Evolutionary conservation across 2,888 invertebrate genomes (phyloP).

Genomic region (Cheilosia scutellata): DNA sequence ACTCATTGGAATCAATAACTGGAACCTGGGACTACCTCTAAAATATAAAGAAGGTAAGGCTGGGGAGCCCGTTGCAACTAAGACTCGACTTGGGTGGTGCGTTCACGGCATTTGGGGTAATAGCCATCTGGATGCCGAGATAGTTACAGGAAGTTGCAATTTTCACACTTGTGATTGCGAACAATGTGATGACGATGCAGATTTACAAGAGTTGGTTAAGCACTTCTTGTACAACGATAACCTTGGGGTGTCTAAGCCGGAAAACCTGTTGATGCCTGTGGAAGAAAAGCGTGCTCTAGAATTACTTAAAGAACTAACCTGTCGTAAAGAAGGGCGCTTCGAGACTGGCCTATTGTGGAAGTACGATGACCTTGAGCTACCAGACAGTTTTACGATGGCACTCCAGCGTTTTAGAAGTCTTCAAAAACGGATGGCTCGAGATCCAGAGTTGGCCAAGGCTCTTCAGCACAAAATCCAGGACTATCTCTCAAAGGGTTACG

Average conservation of each 20-base stretch:
- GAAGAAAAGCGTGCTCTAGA: background rate
- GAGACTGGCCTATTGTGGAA: constrained; percentile 19
- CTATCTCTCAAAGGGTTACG: constrained; percentile 18
- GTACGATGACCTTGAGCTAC: background rate
- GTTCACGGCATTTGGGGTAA: constrained; percentile 1
- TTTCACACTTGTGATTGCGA: constrained; percentile 19
- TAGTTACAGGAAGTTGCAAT: background rate
- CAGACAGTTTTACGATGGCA: too few species aligned
- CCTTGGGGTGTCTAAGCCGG: background rate
- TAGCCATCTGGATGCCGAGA: background rate
- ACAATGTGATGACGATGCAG: constrained; percentile 3
- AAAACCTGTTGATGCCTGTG: background rate
- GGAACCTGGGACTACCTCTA: constrained; percentile 13
- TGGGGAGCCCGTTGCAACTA: constrained; percentile 13
- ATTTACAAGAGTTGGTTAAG: constrained; percentile 5
- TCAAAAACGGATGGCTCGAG: background rate
- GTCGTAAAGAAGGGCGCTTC: background rate
- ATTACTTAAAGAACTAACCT: background rate
- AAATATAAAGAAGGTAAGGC: constrained; percentile 14
- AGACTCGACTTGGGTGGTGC: constrained; percentile 5
- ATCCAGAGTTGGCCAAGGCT: constrained; percentile 15
- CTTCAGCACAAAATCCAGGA: constrained; percentile 25
- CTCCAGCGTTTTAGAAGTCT: too few species aligned
- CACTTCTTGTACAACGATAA: constrained; percentile 5
- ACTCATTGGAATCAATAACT: constrained; percentile 25